Evolutionary conservation across 2,797 vertebrate species (phyloP).

Genomic region (Oryzias sinensis): DNA sequence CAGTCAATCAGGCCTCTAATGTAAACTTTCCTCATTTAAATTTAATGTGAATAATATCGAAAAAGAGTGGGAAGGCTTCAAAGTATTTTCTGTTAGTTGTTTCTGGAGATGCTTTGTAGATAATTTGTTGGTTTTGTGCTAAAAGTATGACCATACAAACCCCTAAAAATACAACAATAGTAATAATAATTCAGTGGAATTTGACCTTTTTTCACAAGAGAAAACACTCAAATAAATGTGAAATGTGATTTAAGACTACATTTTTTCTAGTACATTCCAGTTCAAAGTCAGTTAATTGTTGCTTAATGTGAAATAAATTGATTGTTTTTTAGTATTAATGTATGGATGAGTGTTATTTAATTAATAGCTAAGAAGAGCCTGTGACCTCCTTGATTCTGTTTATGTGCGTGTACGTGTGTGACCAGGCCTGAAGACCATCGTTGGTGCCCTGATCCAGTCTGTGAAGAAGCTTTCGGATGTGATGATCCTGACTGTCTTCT

Average conservation of each 20-base stretch:
- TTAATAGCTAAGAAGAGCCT: constrained; percentile 8
- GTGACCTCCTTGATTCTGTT: constrained; percentile 34
- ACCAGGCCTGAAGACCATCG: constrained; percentile 97
- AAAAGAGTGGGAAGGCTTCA: constrained; percentile 72
- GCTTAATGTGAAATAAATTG: not conserved
- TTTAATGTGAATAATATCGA: constrained; percentile 5
- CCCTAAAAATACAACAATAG: too few species aligned
- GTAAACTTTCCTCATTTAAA: constrained; percentile 6
- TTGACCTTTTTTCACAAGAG: constrained; percentile 7
- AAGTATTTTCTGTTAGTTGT: constrained; percentile 68
- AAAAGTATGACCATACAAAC: constrained; percentile 42
- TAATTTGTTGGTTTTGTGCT: constrained; percentile 55
- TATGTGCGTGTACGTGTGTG: constrained; percentile 50
- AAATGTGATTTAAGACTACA: not conserved
- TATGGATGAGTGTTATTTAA: not conserved
- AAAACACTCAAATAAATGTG: not conserved
- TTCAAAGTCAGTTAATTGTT: not conserved
- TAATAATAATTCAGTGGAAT: not conserved
- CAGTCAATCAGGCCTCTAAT: constrained; percentile 19
- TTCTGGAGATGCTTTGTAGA: constrained; percentile 57
- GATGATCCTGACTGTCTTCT: constrained; percentile 99
- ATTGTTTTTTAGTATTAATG: not conserved
- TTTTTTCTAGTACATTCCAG: not conserved
- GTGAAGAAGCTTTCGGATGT: constrained; percentile 99
- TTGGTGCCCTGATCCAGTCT: constrained; percentile 98